These are phyloP conservation scores for Macroramphosus scolopax DNA, from an alignment of 2,797 vertebrate species.

Conservation along the genomic window DNA sequence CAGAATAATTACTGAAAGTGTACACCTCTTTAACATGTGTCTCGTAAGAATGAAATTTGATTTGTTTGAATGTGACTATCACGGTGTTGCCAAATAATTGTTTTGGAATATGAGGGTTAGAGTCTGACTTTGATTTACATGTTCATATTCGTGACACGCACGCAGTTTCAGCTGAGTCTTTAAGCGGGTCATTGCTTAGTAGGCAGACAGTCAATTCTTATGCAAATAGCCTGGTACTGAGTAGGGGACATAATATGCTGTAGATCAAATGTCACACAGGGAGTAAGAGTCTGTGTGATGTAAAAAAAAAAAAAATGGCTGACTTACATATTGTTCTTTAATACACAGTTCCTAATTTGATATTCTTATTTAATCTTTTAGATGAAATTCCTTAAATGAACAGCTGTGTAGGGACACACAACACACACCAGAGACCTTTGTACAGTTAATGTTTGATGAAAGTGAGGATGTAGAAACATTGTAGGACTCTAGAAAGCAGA, in stretches of 20 bases:
- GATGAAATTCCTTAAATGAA: constrained; percentile 63
- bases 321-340: constrained; percentile 78
- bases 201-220: constrained; percentile 78
- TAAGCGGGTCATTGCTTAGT: constrained; percentile 74
- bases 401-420: constrained; percentile 30
- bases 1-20: constrained; percentile 97
- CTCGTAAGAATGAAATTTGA: constrained; percentile 93
- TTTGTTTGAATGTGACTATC: constrained; percentile 91
- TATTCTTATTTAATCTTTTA: constrained; percentile 70
- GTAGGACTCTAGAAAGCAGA: too few species aligned
- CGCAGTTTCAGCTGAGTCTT: constrained; percentile 74
- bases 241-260: constrained; percentile 74
- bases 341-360: constrained; percentile 74
- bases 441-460: too few species aligned
- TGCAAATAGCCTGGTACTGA: constrained; percentile 77
- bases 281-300: constrained; percentile 77
- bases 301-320: constrained; percentile 76
- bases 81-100: constrained; percentile 80
- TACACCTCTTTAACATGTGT: constrained; percentile 99
- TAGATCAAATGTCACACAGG: constrained; percentile 81
- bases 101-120: constrained; percentile 79
- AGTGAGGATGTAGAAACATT: too few species aligned
- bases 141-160: constrained; percentile 73
- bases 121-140: constrained; percentile 73
- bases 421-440: too few species aligned